Base-by-base conservation (phyloP, 2,113 vertebrate species). In the Zosterops borbonicus region DNA sequence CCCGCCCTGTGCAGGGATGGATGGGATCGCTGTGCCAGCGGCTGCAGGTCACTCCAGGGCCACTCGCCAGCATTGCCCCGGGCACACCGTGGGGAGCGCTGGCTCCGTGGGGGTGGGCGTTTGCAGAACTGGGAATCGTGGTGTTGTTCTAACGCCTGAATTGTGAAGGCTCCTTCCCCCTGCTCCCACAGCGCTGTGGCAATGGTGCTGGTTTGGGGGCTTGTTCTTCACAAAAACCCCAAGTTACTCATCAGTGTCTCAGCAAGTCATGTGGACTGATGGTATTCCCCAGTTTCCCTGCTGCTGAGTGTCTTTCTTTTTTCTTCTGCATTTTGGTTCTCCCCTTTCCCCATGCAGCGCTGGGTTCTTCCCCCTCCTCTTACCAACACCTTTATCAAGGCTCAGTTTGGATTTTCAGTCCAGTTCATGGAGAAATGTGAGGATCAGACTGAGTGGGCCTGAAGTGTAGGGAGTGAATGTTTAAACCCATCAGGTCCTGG, bases 1-100 rank as follows among this genome's bases (percentile, higher is more conserved):
- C 42, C 16, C 2, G 5, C 27, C 42, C 1, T 2, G 21, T 1
- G 0, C 2, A 1, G 52, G 37, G 52, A 15, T 24, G 2, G 4
- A 20, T 25, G 2, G 2, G 74, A 39, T 58, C 2, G 8, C 49
- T 63, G 68, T 62, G 56, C 37, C 80, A 25, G 19, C 1, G 5
- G 18, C 33, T 62, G 13, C 1, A 1, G 2, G 19, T 39, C 17
- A 12, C 79, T 47, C n/a, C 70, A 31, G 47, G 46, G 53, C 42
- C 59, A 73, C 42, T 12, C 2, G 2, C 50, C 76, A 73, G 67
- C 22, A 0, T 14, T 18, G 1, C 37, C 33, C 29, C 4, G 49
- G 16, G 58, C 47, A 35, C 3, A 21, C 55, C 0, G 0, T 14
- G 25, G 29, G 67, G 41, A 60, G 12, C 2, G 2, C 20, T 20